Conservation (phyloP, 2,113 vertebrate genomes). For the Cynocephalus volans region DNA sequence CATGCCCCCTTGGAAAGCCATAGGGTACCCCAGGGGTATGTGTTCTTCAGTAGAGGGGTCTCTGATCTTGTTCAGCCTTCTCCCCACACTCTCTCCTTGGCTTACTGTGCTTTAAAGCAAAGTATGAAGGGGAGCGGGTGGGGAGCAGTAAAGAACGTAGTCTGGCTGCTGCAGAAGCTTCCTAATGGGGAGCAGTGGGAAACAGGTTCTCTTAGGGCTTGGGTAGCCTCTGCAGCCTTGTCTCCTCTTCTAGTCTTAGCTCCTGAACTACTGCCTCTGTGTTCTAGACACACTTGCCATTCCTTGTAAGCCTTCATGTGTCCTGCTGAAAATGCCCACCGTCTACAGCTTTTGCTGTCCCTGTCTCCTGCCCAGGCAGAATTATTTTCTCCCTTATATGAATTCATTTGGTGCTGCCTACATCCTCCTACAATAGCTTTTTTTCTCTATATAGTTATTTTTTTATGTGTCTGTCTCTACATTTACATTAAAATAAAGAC, state of each 20-base stretch:
- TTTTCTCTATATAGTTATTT: not conserved
- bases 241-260: not conserved
- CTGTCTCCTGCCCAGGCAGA: not conserved
- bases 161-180: not conserved
- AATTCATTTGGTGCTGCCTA: not conserved
- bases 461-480: not conserved
- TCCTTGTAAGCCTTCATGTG: not conserved
- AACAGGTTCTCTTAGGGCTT: not conserved
- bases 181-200: too few relatives aligned
- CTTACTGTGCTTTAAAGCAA: not conserved
- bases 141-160: too few relatives aligned
- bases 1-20: not conserved
- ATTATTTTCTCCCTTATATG: not conserved
- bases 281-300: not conserved
- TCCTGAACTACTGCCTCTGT: not conserved
- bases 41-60: not conserved
- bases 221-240: not conserved
- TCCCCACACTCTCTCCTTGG: not conserved
- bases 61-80: not conserved
- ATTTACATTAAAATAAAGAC: not conserved
- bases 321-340: not conserved
- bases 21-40: rapidly evolving
- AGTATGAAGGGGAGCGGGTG: not conserved
- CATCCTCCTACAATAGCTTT: not conserved
- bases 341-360: not conserved